A percentile compares a stretch with the other conserved stretches of the same genome.
Conservation (phyloP, 2,113 vertebrate genomes). For the Podocnemis expansa region DNA sequence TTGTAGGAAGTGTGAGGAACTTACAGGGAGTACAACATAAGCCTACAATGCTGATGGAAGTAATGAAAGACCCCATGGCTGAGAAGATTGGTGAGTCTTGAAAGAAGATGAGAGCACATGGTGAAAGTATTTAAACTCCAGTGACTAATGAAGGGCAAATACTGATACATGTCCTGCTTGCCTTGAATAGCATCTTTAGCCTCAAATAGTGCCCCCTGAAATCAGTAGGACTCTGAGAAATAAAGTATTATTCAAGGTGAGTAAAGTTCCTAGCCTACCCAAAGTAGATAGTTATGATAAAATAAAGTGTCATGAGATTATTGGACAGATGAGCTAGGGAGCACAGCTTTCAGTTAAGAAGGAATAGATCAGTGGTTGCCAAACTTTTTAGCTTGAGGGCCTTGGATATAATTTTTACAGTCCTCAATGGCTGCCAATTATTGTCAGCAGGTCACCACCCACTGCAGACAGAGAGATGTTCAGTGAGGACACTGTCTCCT, state of each 20-base stretch:
- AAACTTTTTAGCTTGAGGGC: too few species aligned
- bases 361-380: not conserved
- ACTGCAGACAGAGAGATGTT: too few species aligned
- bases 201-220: not conserved
- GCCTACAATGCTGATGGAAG: not conserved
- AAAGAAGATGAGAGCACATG: not conserved
- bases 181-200: not conserved
- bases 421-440: too few species aligned
- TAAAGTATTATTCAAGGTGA: too few species aligned
- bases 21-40: not conserved
- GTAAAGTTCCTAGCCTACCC: not conserved
- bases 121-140: not conserved
- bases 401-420: too few species aligned
- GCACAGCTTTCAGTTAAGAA: not conserved
- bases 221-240: not conserved
- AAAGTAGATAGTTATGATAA: not conserved
- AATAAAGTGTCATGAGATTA: fast-evolving
- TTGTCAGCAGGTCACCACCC: too few species aligned
- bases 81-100: fast-evolving
- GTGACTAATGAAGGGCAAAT: not conserved
- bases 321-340: not conserved
- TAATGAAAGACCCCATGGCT: not conserved
- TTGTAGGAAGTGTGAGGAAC: not conserved
- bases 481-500: too few species aligned
- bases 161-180: not conserved